Evolutionary conservation across 2,888 invertebrate genomes (phyloP), one percentile per base, ranked within the genome.

Genomic region (Rotaria macrura): DNA sequence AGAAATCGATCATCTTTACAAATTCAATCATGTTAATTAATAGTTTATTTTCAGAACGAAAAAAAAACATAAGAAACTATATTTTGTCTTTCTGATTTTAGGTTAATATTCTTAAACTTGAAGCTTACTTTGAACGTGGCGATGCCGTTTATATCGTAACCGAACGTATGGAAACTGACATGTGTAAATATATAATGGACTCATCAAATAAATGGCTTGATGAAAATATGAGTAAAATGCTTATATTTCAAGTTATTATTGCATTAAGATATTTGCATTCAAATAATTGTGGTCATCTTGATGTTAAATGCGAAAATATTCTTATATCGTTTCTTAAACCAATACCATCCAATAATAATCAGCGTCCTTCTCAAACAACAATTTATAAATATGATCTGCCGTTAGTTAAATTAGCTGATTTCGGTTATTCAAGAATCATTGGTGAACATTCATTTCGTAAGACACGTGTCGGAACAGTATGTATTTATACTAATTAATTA

Each of bases 371-470:
- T 29, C 3, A 43, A 10, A 23, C 43, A 43, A 2, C 43, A 65
- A 25, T 5, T n/a, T 43, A 65, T 34, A 65, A 65, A 65, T 20
- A 34, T 65, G 65, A 65, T 34, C 38, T 65, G 20, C 65, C 65
- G 4, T 65, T 79, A 14, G 79, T 43, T 6, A 79, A 79, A 43
- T 43, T 79, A 43, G 79, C 79, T 12, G 79, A 79, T 79, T 79
- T 79, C n/a, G 79, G 79, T n/a, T 79, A 79, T 43, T 40, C 79
- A 14, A 79, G 79, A 79, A 79, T 79, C 14, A 79, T 79, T n/a
- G 43, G 40, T n/a, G 79, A 79, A 43, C 79, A 79, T 79, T 79
- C 79, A 43, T 79, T 79, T 43, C 40, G 79, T 25, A 40, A 43
- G 43, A 79, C 79, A 79, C 79, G 43, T 14, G 79, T 79, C 12